Evolutionary conservation across 2,888 invertebrate species (phyloP).

Genomic region (Pseudococcus longispinus): DNA sequence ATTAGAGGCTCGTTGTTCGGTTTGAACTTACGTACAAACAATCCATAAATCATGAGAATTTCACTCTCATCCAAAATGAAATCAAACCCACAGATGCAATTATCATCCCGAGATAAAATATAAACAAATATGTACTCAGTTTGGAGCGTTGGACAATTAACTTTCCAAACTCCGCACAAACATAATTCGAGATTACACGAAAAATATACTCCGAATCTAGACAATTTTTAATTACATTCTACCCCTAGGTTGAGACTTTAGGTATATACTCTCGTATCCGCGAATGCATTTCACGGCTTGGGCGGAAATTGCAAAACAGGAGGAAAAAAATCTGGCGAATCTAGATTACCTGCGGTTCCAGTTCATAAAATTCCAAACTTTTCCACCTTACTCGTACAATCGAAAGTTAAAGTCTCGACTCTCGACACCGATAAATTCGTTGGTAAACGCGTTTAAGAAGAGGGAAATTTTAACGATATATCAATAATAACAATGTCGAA

Average conservation of each 20-base stretch:
- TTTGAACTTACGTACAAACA: not conserved
- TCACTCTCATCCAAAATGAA: conserved; percentile 4
- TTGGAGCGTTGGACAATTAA: not conserved
- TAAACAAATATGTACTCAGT: not conserved
- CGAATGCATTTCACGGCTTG: conserved; percentile 5
- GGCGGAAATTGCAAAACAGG: conserved; percentile 20
- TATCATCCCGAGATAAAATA: not conserved
- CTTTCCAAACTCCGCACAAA: conserved; percentile 8
- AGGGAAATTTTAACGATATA: conserved; percentile 39
- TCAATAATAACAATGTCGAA: conserved; percentile 38
- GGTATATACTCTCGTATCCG: not conserved
- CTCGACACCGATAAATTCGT: not conserved
- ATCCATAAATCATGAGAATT: conserved; percentile 34
- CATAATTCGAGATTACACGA: not conserved
- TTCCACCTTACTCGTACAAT: not conserved
- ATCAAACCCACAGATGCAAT: not conserved
- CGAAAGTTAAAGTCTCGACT: conserved; percentile 6
- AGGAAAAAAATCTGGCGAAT: not conserved
- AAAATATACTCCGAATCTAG: not conserved
- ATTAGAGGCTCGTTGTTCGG: not conserved
- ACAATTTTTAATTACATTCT: conserved; percentile 8
- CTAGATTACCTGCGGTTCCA: not conserved
- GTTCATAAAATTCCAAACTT: conserved; percentile 20
- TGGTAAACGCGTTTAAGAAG: not conserved
- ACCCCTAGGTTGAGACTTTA: no score